Base-by-base conservation (phyloP, 2,113 vertebrate species). In the Struthidea cinerea region DNA sequence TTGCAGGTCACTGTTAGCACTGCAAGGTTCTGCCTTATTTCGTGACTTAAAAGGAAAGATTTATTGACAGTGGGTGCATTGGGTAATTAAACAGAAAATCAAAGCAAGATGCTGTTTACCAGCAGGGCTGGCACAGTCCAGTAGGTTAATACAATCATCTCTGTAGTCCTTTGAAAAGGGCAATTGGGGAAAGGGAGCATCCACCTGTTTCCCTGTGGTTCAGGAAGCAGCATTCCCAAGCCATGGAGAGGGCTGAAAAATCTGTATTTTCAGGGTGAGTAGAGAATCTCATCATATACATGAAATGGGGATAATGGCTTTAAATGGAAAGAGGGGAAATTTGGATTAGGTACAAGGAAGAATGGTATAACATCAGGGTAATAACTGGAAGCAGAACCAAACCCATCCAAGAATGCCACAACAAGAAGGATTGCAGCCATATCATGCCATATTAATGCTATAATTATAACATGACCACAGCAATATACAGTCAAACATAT, bases 21-120 rank as follows among this genome's bases (percentile, higher is more conserved):
- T 16, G 46, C 53, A 37, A 64, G 56, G 65, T 73, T 96, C 77
- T 93, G 70, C 90, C 41, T 95, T 75, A 35, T 87, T 87, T 75
- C 11, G 2, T 7, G 39, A 32, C 59, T 85, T 84, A 23, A 95
- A 85, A 87, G 55, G 63, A 50, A 73, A 83, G 82, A 42, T 87
- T 83, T 91, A 42, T 88, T 50, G 82, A 28, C 37, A 63, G 47
- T 10, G 59, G 59, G 56, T 5, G 35, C 59, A 17, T 1, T 28
- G 73, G 73, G 81, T 76, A 84, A 85, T 94, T 85, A 83, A 89
- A 89, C 61, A 79, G 28, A n/a, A 75, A 71, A 79, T 57, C 93
- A 91, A 95, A 93, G 85, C 70, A 35, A 49, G 71, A 12, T 4
- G 10, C 71, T 7, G 3, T 55, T 93, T 44, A 55, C 26, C 69